A percentile compares a stretch with the other conserved stretches of the same genome.
Evolutionary conservation across 2,113 vertebrate genomes (phyloP).

Genomic region (Cavia aperea): DNA sequence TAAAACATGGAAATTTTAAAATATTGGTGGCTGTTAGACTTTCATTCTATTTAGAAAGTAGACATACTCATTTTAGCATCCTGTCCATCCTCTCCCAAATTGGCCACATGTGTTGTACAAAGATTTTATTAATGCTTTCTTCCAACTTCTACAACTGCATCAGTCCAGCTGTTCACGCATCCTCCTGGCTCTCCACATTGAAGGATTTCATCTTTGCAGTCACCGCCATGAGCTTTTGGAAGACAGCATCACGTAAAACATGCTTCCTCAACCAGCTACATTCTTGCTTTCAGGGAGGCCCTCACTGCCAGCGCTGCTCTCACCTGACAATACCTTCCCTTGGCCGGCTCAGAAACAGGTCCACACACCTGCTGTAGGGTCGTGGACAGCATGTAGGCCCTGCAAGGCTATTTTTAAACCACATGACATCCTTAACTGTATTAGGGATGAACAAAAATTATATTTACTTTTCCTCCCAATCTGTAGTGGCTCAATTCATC

Average conservation of each 20-base stretch:
- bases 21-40: not conserved
- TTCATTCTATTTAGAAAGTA: not conserved
- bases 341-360: conserved; percentile 36
- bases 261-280: not conserved
- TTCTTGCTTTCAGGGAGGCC: not conserved
- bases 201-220: conserved; percentile 47
- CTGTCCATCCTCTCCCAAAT: not conserved
- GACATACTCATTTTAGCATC: conserved; percentile 27
- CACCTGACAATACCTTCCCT: not conserved
- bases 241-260: not conserved
- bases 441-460: not conserved
- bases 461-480: not conserved
- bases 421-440: not conserved
- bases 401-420: conserved; percentile 34
- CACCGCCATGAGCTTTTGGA: conserved; percentile 42
- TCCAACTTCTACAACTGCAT: conserved; percentile 48
- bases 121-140: conserved; percentile 30
- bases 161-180: conserved; percentile 60
- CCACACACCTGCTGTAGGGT: conserved; percentile 20
- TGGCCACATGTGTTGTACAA: conserved; percentile 4
- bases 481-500: not conserved
- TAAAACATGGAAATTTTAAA: conserved; percentile 36
- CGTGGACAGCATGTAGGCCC: not conserved
- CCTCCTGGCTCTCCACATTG: conserved; percentile 31
- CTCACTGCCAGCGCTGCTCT: not conserved